These are phyloP conservation scores for Drosophila seguyi DNA, from an alignment of 1,140 invertebrate species.

Conservation along the genomic window DNA sequence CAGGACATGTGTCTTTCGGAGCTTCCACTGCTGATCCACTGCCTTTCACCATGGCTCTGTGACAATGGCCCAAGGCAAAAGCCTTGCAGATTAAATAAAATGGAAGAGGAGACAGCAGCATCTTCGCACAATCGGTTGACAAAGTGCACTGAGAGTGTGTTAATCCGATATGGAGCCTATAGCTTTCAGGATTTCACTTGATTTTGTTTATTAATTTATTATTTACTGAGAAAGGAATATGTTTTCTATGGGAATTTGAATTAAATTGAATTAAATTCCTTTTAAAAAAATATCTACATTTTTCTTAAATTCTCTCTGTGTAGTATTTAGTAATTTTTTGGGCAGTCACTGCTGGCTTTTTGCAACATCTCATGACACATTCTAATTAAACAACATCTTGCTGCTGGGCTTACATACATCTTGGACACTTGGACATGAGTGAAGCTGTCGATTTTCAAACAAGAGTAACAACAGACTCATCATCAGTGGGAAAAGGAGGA, in stretches of 20 bases:
- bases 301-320: not conserved
- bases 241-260: not conserved
- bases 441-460: constrained; percentile 3
- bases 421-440: constrained; percentile 16
- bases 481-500: not conserved
- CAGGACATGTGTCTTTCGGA: constrained; percentile 3
- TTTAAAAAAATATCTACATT: not conserved
- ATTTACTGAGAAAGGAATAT: not conserved
- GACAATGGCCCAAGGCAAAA: not conserved
- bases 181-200: not conserved
- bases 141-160: constrained; percentile 3
- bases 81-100: constrained; percentile 12
- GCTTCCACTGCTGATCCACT: constrained; percentile 1
- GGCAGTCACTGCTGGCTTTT: not conserved
- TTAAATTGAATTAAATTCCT: not conserved
- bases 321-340: not conserved
- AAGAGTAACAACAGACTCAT: constrained; percentile 4
- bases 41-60: constrained; percentile 4
- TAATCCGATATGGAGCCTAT: not conserved
- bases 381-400: constrained; percentile 17
- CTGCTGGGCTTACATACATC: not conserved
- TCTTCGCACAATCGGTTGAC: constrained; percentile 8
- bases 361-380: constrained; percentile 16
- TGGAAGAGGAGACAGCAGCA: not conserved
- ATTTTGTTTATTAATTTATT: not conserved